phyloP scores from a whole-genome alignment of 2,113 vertebrate species.

The Limanda limanda region DNA sequence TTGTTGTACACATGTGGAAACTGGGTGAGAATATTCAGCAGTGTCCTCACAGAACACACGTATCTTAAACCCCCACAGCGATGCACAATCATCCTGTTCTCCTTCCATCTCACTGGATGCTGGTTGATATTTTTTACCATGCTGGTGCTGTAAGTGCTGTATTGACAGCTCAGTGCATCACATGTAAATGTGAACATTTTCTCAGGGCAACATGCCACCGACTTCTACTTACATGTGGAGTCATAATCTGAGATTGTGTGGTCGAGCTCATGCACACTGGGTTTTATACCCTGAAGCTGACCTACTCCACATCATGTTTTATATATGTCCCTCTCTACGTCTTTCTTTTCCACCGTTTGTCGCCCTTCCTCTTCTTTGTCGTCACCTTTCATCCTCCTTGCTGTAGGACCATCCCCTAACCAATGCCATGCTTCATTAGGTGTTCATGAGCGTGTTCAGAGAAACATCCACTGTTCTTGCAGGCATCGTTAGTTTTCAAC shows the following conservation, averaged over 20 bases:
- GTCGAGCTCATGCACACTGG: not conserved
- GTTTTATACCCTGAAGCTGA: slow-evolving; percentile 7
- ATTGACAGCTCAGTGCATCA: slow-evolving; percentile 21
- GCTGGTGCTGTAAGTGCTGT: slow-evolving; percentile 26
- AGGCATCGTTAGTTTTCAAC: slow-evolving; percentile 45
- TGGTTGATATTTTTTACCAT: slow-evolving; percentile 28
- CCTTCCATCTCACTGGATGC: slow-evolving; percentile 42
- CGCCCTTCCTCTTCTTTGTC: not conserved
- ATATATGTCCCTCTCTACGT: slow-evolving; percentile 3
- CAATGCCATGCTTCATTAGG: slow-evolving; percentile 67
- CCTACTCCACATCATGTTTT: slow-evolving; percentile 14
- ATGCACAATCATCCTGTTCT: slow-evolving; percentile 35
- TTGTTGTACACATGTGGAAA: not conserved
- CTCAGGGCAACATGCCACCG: slow-evolving; percentile 40
- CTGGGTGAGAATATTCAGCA: not conserved
- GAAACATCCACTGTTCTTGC: slow-evolving; percentile 49
- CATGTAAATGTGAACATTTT: slow-evolving; percentile 34
- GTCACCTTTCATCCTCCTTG: slow-evolving; percentile 20
- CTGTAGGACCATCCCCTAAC: slow-evolving; percentile 45
- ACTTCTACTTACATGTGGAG: not conserved
- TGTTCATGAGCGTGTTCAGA: slow-evolving; percentile 36
- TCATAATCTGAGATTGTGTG: not conserved
- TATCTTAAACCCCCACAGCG: slow-evolving; percentile 30
- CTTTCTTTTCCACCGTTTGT: not conserved
- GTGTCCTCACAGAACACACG: not conserved